Base-by-base conservation (phyloP, 1,140 invertebrate genomes). In the Orchesella cincta region DNA sequence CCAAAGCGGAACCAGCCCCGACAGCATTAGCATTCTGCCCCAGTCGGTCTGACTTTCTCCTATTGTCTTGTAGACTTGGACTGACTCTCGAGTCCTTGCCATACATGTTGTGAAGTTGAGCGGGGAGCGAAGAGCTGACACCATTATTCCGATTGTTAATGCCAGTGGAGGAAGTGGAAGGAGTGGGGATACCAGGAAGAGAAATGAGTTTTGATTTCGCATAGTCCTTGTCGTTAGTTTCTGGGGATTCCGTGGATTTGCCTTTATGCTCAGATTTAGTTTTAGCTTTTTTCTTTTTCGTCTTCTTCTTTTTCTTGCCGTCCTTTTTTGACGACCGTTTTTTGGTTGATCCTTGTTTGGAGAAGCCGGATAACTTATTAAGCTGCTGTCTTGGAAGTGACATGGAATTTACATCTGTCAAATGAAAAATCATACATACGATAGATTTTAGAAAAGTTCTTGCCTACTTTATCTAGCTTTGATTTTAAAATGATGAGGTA, bases 381-480 rank as follows among this genome's bases (percentile, higher is more conserved):
- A 33, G 23, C 8, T 33, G 29, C 12, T 23, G 8, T n/a, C 62
- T 29, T 33, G 62, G 62, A 29, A 67, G 8, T 12, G 62, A 67
- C 62, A 67, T 67, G 28, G 62, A 33, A 33, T 67, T 67, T 67
- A 29, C 23, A 33, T 3, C 62, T 67, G 31, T 67, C 62, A 67
- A 67, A 67, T 67, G 8, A 31, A 3, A 67, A 67, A 67, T 67
- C 62, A 67, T 31, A 67, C 54, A 57, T 14, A 23, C 12, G 54
- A n/a, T n/a, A n/a, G n/a, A n/a, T n/a, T n/a, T n/a, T n/a, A n/a
- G n/a, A n/a, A n/a, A n/a, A n/a, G n/a, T n/a, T n/a, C n/a, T n/a
- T n/a, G n/a, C n/a, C n/a, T n/a, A n/a, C n/a, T n/a, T n/a, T n/a
- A n/a, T n/a, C n/a, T n/a, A n/a, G n/a, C n/a, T n/a, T n/a, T n/a